Base-by-base conservation (phyloP, 1,140 invertebrate genomes). In the Camponotus pennsylvanicus region DNA sequence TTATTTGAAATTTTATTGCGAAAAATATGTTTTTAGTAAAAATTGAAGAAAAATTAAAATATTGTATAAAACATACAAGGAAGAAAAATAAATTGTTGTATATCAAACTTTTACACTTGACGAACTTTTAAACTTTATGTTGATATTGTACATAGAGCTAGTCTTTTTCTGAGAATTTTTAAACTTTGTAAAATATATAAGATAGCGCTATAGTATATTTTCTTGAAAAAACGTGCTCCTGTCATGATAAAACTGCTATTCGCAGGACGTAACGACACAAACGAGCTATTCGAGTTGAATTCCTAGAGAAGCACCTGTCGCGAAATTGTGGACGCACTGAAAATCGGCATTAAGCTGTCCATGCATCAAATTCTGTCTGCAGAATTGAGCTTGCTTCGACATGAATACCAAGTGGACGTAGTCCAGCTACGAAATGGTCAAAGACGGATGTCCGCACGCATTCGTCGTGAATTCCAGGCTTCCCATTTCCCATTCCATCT, bases 281-380 rank as follows among this genome's bases (percentile, higher is more conserved):
- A 34, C 55, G n/a, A 59, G 32, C 57, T 37, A 66, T 59, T 82
- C 9, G n/a, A n/a, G n/a, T 2, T 59, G 88, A 80, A 89, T 88
- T 59, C n/a, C 69, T 49, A 18, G 27, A 15, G 64, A 67, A 55
- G 80, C 63, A 42, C 21, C 40, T 63, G 27, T 70, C 67, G 52
- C 57, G 73, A 80, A 52, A 45, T 45, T 82, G 66, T 34, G 32
- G 70, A 49, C 55, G 57, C 85, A 73, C 45, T 79, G 82, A 70
- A 76, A 88, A 80, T 90, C 79, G 89, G 73, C 66, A 90, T 88
- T 86, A 91, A 91, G 34, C 87, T 80, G 89, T 88, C 75, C 89
- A 83, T 90, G 89, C 90, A 84, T 91, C 90, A 91, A 91, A 91
- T 91, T 91, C 90, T 88, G 89, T 79, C 90, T 71, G 75, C 84